Conservation (phyloP, 1,140 invertebrate species). For the Heliconius himera region DNA sequence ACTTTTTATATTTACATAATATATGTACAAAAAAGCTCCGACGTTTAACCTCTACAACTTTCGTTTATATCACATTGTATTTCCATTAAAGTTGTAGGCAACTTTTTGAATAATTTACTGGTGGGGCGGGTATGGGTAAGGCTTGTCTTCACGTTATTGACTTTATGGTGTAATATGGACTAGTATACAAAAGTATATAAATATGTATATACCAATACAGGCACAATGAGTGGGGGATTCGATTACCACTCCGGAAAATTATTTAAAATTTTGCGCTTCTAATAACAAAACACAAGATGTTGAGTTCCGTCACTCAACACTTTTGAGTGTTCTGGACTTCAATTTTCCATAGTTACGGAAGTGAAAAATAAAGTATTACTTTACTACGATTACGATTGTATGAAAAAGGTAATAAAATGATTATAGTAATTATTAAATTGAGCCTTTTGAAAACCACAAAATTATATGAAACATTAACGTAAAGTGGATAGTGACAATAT, state of each 20-base stretch:
- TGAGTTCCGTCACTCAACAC: not conserved
- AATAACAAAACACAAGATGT: not conserved
- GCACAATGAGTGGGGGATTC: not conserved
- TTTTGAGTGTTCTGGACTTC: too few relatives aligned
- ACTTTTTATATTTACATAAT: not conserved
- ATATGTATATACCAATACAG: not conserved
- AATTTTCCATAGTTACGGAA: too few relatives aligned
- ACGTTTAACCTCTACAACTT: not conserved
- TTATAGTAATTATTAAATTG: too few relatives aligned
- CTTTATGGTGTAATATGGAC: too few relatives aligned
- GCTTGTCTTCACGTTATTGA: not conserved
- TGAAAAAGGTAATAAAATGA: too few relatives aligned
- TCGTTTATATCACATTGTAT: not conserved
- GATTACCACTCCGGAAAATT: not conserved
- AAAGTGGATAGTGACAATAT: not conserved
- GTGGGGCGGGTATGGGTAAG: not conserved
- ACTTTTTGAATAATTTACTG: slow-evolving; percentile 6
- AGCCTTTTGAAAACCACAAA: not conserved
- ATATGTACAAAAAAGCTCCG: not conserved
- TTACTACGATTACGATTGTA: too few relatives aligned
- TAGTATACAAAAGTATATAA: not conserved
- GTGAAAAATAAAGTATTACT: too few relatives aligned
- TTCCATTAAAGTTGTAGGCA: slow-evolving; percentile 1
- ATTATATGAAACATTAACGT: not conserved
- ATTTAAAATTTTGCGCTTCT: not conserved